Evolutionary conservation across 2,113 vertebrate species (phyloP), one percentile per base, ranked within the genome.

Genomic region (Pelecanus crispus): DNA sequence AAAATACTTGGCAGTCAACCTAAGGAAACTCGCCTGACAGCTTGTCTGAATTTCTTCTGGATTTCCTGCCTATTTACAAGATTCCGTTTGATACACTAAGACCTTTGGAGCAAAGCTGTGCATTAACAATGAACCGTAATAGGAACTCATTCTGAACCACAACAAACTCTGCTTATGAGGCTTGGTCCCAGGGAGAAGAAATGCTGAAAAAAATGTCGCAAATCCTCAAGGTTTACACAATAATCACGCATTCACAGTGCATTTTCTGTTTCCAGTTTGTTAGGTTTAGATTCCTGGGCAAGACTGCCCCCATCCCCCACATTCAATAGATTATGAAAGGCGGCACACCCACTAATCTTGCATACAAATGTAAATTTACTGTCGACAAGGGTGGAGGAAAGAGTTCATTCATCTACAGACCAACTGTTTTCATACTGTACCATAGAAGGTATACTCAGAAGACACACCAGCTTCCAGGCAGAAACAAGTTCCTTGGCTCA

Each of bases 31-130:
- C 2, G 68, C 81, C 91, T 94, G 91, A 95, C 95, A 95, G 96
- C 86, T 92, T 96, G 94, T 90, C 86, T 95, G 91, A 79, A 87
- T 96, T 81, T 90, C 73, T 86, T 74, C 88, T 92, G 78, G 58
- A 85, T 96, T 93, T 94, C 94, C 91, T 91, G 89, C 66, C 70
- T 87, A 85, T 97, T 95, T 97, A 95, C 89, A 91, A 91, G 83
- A 86, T 80, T 34, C 91, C 75, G 22, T 77, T 75, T 95, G 91
- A 95, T 93, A 94, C 94, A 96, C 71, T n/a, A 58, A 88, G 86
- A 85, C 61, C 86, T 71, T 32, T 21, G 70, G 32, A 90, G 77
- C 78, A 81, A 87, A 87, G 94, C 95, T 86, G 70, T 22, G 77
- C 92, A 80, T 94, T 75, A 67, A 56, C 66, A 89, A 81, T 62